Percentiles rank a stretch among this genome's conserved stretches.
phyloP scores from a whole-genome alignment of 1,140 invertebrate species.

The Drosophila virilis region DNA sequence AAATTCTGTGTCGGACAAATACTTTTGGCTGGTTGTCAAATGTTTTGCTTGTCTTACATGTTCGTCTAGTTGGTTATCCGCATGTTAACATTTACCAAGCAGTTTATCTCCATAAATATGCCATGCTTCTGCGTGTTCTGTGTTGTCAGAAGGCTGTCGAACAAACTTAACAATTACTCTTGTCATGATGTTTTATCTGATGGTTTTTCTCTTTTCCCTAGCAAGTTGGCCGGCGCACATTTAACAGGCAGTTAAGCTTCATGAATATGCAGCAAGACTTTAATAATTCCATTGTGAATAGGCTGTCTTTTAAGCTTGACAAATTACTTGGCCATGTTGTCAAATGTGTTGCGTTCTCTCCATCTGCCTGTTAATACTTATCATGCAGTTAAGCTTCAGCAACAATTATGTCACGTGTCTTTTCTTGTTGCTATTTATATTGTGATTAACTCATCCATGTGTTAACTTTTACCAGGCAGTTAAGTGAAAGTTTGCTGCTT shows the following conservation, averaged over 20 bases:
- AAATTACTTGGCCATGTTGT: background rate
- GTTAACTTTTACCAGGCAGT: too few relatives aligned
- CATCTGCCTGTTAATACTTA: background rate
- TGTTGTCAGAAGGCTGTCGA: background rate
- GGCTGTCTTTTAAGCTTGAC: background rate
- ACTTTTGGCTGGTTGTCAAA: background rate
- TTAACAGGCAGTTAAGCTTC: background rate
- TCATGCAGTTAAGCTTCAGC: too few relatives aligned
- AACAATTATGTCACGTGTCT: too few relatives aligned
- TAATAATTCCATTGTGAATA: background rate
- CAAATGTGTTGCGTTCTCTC: background rate
- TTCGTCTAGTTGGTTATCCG: background rate
- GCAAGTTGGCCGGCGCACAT: background rate
- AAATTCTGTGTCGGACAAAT: background rate
- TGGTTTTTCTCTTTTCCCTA: too few relatives aligned
- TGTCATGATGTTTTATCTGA: too few relatives aligned
- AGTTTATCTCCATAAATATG: background rate
- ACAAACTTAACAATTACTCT: background rate
- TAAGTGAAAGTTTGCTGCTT: too few relatives aligned
- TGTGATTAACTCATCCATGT: too few relatives aligned
- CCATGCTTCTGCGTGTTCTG: too few relatives aligned
- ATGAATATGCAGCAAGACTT: background rate
- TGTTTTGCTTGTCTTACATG: background rate
- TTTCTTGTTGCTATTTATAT: too few relatives aligned
- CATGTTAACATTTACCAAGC: conserved; percentile 5